Evolutionary conservation across 2,888 invertebrate genomes (phyloP).

Genomic region (Cosmia pyralina): DNA sequence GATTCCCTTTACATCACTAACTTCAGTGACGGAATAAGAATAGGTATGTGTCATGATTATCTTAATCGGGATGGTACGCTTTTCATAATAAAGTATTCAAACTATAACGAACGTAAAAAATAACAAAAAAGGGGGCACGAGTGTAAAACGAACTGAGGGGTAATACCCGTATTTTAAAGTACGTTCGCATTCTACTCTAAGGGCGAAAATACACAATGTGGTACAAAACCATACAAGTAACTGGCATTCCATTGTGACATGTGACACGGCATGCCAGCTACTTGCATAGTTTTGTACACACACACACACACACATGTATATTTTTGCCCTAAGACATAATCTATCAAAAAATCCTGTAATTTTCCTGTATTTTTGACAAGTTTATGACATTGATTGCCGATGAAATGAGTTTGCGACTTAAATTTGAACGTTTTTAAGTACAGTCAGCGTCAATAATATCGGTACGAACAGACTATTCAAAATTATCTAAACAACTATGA

Average conservation of each 20-base stretch:
- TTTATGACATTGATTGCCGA: background rate
- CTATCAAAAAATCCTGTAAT: background rate
- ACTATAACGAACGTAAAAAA: background rate
- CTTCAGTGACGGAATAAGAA: background rate
- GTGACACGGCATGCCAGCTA: no score
- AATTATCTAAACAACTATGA: no score
- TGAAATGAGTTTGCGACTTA: background rate
- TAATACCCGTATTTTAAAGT: background rate
- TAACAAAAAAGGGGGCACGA: background rate
- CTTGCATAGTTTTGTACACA: no score
- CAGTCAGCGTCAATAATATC: no score
- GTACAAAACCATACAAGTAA: no score
- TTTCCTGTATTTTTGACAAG: background rate
- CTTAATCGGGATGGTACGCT: background rate
- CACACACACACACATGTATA: no score
- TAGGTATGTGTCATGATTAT: background rate
- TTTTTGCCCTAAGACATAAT: background rate
- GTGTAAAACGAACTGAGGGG: background rate
- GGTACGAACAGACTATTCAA: no score
- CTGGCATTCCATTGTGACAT: no score
- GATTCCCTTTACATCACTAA: background rate
- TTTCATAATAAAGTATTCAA: background rate
- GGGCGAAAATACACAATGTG: no score
- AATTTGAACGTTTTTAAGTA: no score
- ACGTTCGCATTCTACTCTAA: no score